Evolutionary conservation across 2,888 invertebrate genomes (phyloP).

Genomic region (Pardosa pseudoannulata): DNA sequence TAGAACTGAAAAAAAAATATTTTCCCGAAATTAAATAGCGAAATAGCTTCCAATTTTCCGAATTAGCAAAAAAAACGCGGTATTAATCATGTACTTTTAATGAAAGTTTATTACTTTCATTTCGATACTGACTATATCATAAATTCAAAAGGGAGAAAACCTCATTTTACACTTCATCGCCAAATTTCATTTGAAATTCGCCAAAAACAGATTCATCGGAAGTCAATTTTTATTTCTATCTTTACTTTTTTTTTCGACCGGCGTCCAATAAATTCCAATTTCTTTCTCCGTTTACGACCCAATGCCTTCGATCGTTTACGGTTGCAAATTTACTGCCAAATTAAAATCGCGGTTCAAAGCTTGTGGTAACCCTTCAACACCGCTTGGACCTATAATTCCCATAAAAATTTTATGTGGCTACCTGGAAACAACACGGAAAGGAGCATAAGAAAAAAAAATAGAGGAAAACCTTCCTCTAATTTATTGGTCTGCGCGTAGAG

Average conservation of each 20-base stretch:
- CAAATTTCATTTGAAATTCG: background rate
- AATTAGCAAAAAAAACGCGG: too few relatives aligned
- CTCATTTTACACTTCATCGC: background rate
- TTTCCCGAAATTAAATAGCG: too few relatives aligned
- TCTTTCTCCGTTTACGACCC: slow-evolving; percentile 2
- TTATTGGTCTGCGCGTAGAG: background rate
- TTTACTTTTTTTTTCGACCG: background rate
- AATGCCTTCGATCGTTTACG: slow-evolving; percentile 31
- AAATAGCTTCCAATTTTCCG: too few relatives aligned
- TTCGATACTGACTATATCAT: too few relatives aligned
- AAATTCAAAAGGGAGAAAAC: too few relatives aligned
- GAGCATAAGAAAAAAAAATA: too few relatives aligned
- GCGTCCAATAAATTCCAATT: slow-evolving; percentile 10
- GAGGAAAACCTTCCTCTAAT: background rate
- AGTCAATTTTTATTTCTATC: too few relatives aligned
- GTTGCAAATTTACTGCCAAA: slow-evolving; percentile 47
- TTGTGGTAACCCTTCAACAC: slow-evolving; percentile 5
- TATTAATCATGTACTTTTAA: too few relatives aligned
- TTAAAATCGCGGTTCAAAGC: slow-evolving; percentile 35
- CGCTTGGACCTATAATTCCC: background rate
- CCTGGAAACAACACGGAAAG: too few relatives aligned
- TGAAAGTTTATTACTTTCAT: too few relatives aligned
- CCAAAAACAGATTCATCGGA: background rate
- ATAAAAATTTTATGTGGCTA: slow-evolving; percentile 1
- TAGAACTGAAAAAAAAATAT: too few relatives aligned